Conservation (phyloP, 23 tunicate genomes). For the Clavelina lepadiformis region DNA sequence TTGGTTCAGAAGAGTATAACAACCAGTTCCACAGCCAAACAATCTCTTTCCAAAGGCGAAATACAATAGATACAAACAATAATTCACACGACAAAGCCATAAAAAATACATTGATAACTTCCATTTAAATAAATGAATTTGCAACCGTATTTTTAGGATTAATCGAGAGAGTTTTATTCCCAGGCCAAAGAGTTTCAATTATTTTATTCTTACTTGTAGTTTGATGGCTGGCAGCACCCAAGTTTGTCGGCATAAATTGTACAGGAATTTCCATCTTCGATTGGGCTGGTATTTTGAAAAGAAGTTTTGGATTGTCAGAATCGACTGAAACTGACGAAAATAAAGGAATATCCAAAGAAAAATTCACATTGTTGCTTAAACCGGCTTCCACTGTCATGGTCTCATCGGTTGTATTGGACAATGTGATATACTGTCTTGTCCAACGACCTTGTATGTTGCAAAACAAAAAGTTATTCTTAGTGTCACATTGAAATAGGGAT, state of each 20-base stretch:
- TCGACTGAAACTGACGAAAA: slow-evolving; percentile 4
- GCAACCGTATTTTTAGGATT: no score
- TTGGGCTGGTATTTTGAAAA: slow-evolving; percentile 43
- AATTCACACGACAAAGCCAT: no score
- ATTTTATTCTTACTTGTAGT: slow-evolving; percentile 54
- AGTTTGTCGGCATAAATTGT: slow-evolving; percentile 71
- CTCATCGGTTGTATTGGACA: slow-evolving; percentile 63
- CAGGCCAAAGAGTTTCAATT: no score
- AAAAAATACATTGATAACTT: no score
- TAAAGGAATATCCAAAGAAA: slow-evolving; percentile 55
- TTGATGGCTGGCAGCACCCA: slow-evolving; percentile 60
- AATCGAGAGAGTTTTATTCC: no score
- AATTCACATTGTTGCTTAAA: slow-evolving; percentile 50
- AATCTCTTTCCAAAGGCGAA: neutral
- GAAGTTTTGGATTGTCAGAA: slow-evolving; percentile 10
- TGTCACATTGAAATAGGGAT: neutral
- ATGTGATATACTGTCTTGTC: slow-evolving; percentile 67
- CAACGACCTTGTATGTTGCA: slow-evolving; percentile 87
- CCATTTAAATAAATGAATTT: no score
- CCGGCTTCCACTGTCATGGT: slow-evolving; percentile 49
- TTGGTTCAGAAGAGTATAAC: no score
- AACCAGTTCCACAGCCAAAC: no score
- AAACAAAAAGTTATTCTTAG: neutral
- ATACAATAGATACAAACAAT: neutral
- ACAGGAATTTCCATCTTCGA: slow-evolving; percentile 55